phyloP scores from a whole-genome alignment of 23 tunicate genomes.

The Clavelina lepadiformis region DNA sequence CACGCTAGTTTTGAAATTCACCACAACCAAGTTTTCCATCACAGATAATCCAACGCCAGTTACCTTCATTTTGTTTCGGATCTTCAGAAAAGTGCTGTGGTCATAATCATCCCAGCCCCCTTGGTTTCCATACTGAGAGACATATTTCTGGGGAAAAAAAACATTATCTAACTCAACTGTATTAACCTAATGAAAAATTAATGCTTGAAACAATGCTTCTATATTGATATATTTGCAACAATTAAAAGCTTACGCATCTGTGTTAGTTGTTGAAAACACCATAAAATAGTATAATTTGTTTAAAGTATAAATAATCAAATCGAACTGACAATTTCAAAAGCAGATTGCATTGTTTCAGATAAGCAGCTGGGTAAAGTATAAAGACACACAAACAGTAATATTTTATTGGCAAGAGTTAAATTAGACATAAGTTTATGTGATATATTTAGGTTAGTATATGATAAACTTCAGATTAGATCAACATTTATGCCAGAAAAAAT shows the following conservation, averaged over 20 bases:
- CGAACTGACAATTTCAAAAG: no score
- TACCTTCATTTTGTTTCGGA: constrained; percentile 69
- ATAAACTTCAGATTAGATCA: neutral
- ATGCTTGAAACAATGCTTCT: neutral
- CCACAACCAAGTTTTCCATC: neutral
- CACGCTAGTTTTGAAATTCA: neutral
- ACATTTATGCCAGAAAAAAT: no score
- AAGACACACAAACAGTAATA: no score
- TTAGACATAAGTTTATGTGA: no score
- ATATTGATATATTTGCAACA: no score
- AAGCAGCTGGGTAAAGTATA: no score
- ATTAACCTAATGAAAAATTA: neutral
- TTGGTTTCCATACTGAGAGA: constrained; percentile 60
- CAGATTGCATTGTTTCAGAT: no score
- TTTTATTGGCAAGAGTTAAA: no score
- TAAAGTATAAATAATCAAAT: no score
- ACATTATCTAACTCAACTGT: neutral
- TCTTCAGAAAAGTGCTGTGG: constrained; percentile 62
- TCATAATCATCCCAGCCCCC: constrained; percentile 98
- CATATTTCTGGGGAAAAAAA: constrained; percentile 35
- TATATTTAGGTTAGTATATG: neutral
- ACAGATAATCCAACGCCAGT: neutral
- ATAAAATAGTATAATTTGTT: no score
- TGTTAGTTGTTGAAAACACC: no score
- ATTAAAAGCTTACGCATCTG: no score